Evolutionary conservation across 2,888 invertebrate species (phyloP).

Genomic region (Thecocarcelia acutangulata): DNA sequence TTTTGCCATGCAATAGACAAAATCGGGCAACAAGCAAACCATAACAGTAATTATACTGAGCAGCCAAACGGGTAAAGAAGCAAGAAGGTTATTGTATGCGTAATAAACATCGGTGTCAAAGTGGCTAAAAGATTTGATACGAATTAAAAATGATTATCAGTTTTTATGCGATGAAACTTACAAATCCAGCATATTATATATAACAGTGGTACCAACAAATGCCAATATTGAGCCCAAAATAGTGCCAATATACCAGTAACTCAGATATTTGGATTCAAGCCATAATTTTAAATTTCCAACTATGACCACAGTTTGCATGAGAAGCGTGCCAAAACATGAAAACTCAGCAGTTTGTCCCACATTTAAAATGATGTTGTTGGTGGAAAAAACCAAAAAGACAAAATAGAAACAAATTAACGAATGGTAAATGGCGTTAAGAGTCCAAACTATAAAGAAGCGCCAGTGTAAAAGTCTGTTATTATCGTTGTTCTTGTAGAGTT

Average conservation of each 20-base stretch:
- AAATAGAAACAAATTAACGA: conserved; percentile 85
- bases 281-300: conserved; percentile 85
- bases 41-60: conserved; percentile 82
- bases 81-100: conserved; percentile 84
- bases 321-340: conserved; percentile 84
- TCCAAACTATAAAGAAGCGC: conserved; percentile 85
- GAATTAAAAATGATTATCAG: no score
- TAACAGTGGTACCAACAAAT: conserved; percentile 83
- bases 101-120: conserved; percentile 83
- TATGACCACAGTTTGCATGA: conserved; percentile 84
- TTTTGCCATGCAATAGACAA: conserved; percentile 75
- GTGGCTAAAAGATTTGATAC: conserved; percentile 75
- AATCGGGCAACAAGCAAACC: conserved; percentile 84
- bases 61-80: conserved; percentile 84
- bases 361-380: conserved; percentile 82
- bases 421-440: conserved; percentile 85
- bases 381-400: conserved; percentile 81
- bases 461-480: conserved; percentile 86
- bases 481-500: conserved; percentile 85
- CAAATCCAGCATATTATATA: conserved; percentile 84
- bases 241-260: conserved; percentile 82
- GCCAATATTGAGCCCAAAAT: conserved; percentile 83
- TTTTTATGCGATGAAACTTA: conserved; percentile 81
- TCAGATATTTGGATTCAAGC: conserved; percentile 85
- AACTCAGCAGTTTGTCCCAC: conserved; percentile 83